Percentiles rank a stretch among this genome's conserved stretches.
Evolutionary conservation across 2,888 invertebrate genomes (phyloP).

Genomic region (Schizotus pectinicornis): DNA sequence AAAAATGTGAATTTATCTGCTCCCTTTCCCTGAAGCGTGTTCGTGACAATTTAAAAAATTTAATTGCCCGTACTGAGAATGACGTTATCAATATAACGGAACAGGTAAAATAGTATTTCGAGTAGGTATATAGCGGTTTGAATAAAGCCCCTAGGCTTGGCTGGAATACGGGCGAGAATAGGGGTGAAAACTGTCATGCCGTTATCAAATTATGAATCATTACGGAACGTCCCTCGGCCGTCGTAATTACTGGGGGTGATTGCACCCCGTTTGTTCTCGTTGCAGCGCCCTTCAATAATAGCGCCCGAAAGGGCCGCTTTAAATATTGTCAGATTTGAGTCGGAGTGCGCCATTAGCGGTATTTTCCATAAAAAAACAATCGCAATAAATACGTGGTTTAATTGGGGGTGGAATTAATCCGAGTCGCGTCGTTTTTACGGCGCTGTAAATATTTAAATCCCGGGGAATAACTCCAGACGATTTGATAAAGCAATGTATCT

Average conservation of each 20-base stretch:
- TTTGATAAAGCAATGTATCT: not conserved
- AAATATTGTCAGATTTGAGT: not conserved
- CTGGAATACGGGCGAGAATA: slow-evolving; percentile 19
- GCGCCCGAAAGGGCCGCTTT: too few relatives aligned
- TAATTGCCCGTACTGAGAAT: slow-evolving; percentile 16
- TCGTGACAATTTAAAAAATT: slow-evolving; percentile 26
- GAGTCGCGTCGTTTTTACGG: too few relatives aligned
- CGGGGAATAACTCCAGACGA: not conserved
- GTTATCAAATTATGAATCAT: slow-evolving; percentile 30
- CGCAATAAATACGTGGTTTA: too few relatives aligned
- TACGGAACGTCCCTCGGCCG: slow-evolving; percentile 13
- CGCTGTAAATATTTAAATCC: not conserved
- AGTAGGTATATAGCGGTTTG: not conserved
- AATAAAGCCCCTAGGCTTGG: too few relatives aligned
- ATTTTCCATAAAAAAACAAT: too few relatives aligned
- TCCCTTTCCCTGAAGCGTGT: not conserved
- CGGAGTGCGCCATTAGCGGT: too few relatives aligned
- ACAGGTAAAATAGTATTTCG: slow-evolving; percentile 11
- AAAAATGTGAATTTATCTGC: too few relatives aligned
- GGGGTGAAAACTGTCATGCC: slow-evolving; percentile 12
- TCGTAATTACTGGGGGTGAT: slow-evolving; percentile 13
- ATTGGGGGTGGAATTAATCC: too few relatives aligned
- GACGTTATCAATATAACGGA: slow-evolving; percentile 17
- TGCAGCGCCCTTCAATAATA: slow-evolving; percentile 7
- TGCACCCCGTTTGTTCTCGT: slow-evolving; percentile 8